Conservation (phyloP, 2,888 invertebrate genomes). For the Chloroclystis v-ata region DNA sequence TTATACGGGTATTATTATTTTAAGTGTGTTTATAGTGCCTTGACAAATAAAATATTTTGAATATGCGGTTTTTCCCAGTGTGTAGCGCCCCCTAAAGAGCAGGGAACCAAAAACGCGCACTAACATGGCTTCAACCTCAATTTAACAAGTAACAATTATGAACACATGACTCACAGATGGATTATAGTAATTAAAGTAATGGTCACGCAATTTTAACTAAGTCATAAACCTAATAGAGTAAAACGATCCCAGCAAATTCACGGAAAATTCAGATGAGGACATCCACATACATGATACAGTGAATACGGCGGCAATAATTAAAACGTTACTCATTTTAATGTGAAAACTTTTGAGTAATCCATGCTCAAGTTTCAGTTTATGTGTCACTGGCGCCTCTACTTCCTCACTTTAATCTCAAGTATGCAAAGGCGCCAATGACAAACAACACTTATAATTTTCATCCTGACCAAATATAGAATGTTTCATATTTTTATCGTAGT, state of each 20-base stretch:
- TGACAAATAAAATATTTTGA: too few relatives aligned
- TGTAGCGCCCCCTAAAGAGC: too few relatives aligned
- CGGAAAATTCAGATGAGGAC: conserved; percentile 13
- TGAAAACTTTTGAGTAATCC: conserved; percentile 49
- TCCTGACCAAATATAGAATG: neutral
- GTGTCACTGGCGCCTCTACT: conserved; percentile 64
- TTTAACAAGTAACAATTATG: too few relatives aligned
- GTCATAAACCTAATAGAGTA: conserved; percentile 22
- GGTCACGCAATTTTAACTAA: conserved; percentile 23
- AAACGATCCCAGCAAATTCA: conserved; percentile 11
- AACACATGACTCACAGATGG: neutral
- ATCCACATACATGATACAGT: conserved; percentile 6
- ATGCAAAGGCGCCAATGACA: neutral
- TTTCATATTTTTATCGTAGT: too few relatives aligned
- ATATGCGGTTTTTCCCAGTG: too few relatives aligned
- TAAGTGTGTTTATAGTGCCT: too few relatives aligned
- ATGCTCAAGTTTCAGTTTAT: conserved; percentile 37
- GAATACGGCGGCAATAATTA: conserved; percentile 7
- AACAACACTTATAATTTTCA: neutral
- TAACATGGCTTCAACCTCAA: too few relatives aligned
- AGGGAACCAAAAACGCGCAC: too few relatives aligned
- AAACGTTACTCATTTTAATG: conserved; percentile 38
- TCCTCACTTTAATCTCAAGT: conserved; percentile 28
- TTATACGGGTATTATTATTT: too few relatives aligned
- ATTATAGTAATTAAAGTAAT: neutral